phyloP scores from a whole-genome alignment of 2,797 vertebrate species.

The Sebastes trivittatus region DNA sequence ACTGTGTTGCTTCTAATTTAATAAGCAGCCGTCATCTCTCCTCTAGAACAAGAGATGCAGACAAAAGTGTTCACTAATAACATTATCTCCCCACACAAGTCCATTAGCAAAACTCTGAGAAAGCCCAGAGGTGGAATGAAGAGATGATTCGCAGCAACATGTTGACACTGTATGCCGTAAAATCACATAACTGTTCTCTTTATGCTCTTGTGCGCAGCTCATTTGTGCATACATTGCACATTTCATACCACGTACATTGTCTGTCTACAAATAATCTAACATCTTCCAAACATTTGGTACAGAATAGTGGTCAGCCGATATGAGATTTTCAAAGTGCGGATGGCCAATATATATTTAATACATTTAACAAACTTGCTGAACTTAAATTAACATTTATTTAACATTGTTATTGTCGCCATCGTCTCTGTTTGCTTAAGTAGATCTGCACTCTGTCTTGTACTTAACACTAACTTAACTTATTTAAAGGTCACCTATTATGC shows the following conservation, averaged over 20 bases:
- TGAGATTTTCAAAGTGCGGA: too few species aligned
- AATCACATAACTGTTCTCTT: not conserved
- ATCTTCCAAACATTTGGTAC: not conserved
- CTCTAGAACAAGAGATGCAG: not conserved
- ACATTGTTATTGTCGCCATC: not conserved
- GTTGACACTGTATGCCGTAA: not conserved
- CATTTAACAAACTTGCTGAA: not conserved
- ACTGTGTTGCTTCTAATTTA: constrained; percentile 15
- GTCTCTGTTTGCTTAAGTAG: not conserved
- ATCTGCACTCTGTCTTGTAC: too few species aligned
- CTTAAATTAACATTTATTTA: not conserved
- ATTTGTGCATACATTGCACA: not conserved
- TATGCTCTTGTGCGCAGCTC: not conserved
- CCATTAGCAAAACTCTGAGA: constrained; percentile 11
- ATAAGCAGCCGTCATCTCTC: not conserved
- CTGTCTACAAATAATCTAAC: not conserved
- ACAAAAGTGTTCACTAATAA: constrained; percentile 18
- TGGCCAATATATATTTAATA: too few species aligned
- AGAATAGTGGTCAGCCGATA: too few species aligned
- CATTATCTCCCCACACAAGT: constrained; percentile 17
- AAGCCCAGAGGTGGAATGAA: constrained; percentile 10
- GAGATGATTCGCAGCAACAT: not conserved
- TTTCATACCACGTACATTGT: not conserved
- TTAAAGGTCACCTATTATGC: too few species aligned
- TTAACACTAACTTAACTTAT: too few species aligned